Base-by-base conservation (phyloP, 2,888 invertebrate genomes). In the Zhuqinia jingwanae region DNA sequence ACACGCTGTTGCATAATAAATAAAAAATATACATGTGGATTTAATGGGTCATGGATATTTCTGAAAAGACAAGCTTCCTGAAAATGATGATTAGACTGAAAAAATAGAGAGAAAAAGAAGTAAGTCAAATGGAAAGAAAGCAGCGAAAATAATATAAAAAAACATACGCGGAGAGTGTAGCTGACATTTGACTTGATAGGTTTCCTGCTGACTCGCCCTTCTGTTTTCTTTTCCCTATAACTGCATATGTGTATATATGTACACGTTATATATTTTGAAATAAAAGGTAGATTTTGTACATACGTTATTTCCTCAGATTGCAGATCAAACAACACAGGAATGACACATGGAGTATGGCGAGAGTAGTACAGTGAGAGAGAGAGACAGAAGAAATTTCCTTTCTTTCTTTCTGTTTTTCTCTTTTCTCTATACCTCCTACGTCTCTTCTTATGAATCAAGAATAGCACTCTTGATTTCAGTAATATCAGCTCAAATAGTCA, bases 171-270 rank as follows among this genome's bases (percentile, higher is more conserved):
- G n/a, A n/a, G 60, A n/a, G 53, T 76, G 76, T 17, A 76, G 53
- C 58, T 76, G 76, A 76, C 76, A 58, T 76, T 76, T 56, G 76
- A 42, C 76, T 58, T 53, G 58, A 76, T 56, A 53, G n/a, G 58
- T 27, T 76, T 76, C 36, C 56, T 36, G 76, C 27, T 58, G 76
- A 58, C 76, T 76, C n/a, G n/a, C 17, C 73, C 36, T 50, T 30
- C 36, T 76, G 53, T 27, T 76, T 56, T 68, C n/a, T n/a, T n/a
- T n/a, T n/a, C n/a, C n/a, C n/a, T n/a, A n/a, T n/a, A n/a, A n/a
- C n/a, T n/a, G n/a, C n/a, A n/a, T n/a, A n/a, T n/a, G n/a, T n/a
- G n/a, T n/a, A n/a, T n/a, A n/a, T n/a, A n/a, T n/a, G n/a, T n/a
- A n/a, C n/a, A n/a, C n/a, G n/a, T n/a, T n/a, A n/a, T n/a, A n/a